phyloP scores from a whole-genome alignment of 1,140 invertebrate species.

The Megathymus violae region DNA sequence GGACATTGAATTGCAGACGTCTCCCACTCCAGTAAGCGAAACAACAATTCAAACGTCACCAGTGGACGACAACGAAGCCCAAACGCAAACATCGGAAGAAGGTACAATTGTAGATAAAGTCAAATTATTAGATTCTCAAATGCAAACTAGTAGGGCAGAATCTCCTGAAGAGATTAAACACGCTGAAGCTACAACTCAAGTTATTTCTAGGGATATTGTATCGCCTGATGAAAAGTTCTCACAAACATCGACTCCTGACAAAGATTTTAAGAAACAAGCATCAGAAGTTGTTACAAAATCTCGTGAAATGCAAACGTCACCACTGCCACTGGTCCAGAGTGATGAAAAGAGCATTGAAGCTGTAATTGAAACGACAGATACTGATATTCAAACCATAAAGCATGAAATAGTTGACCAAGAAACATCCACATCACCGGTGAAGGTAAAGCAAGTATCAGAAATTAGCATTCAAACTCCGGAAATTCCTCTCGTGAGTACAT shows the following conservation, averaged over 20 bases:
- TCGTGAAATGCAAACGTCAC: conserved; percentile 79
- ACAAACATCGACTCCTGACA: conserved; percentile 69
- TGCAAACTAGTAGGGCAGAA: conserved; percentile 68
- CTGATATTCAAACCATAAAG: conserved; percentile 76
- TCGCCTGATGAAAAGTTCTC: conserved; percentile 76
- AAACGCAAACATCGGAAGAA: conserved; percentile 66
- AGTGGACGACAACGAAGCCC: conserved; percentile 68
- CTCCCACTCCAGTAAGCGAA: conserved; percentile 79
- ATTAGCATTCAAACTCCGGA: conserved; percentile 81
- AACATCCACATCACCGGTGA: conserved; percentile 69
- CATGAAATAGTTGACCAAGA: conserved; percentile 73
- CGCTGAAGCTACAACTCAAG: conserved; percentile 74
- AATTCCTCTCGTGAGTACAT: conserved; percentile 57
- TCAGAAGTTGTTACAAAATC: conserved; percentile 61
- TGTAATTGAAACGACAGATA: conserved; percentile 65
- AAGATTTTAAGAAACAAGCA: conserved; percentile 45
- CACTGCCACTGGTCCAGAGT: conserved; percentile 55
- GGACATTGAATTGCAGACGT: conserved; percentile 85
- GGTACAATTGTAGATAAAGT: conserved; percentile 53
- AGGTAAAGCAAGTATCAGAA: conserved; percentile 68
- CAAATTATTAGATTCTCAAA: conserved; percentile 57
- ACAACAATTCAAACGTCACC: conserved; percentile 82
- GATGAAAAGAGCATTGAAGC: conserved; percentile 76
- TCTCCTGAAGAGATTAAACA: conserved; percentile 56
- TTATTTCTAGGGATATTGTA: conserved; percentile 66